Conservation (phyloP, 2,113 vertebrate genomes). For the Carassius carassius region DNA sequence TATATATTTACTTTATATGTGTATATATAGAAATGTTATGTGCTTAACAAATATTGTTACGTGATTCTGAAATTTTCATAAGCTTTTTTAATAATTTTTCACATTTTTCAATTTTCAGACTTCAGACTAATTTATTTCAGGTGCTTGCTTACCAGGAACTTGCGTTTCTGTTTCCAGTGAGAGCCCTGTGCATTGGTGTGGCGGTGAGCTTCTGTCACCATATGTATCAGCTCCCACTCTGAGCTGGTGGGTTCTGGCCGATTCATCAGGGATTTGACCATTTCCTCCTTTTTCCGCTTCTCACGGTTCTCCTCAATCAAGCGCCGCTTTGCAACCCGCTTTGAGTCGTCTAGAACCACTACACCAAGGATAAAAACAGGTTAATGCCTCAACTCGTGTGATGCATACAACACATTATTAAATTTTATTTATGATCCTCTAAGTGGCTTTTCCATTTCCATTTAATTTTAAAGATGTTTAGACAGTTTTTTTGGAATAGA, state of each 20-base stretch:
- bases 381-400: neutral
- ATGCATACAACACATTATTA: neutral
- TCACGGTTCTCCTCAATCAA: conserved; percentile 97
- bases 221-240: conserved; percentile 94
- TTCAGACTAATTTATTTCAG: too few species aligned
- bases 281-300: conserved; percentile 90
- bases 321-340: conserved; percentile 94
- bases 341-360: conserved; percentile 96
- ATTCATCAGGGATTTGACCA: conserved; percentile 88
- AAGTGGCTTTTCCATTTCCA: neutral
- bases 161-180: conserved; percentile 98
- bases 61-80: too few species aligned
- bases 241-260: conserved; percentile 86
- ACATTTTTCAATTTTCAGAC: too few species aligned
- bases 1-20: neutral
- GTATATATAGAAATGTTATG: too few species aligned
- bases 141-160: conserved; percentile 87
- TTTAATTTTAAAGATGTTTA: neutral
- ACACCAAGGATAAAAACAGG: neutral
- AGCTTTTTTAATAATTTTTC: too few species aligned
- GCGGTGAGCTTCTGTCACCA: conserved; percentile 92
- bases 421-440: neutral
- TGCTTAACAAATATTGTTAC: too few species aligned
- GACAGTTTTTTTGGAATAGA: neutral
- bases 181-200: conserved; percentile 96